Evolutionary conservation across 2,113 vertebrate species (phyloP).

Genomic region (Saguinus imperator): DNA sequence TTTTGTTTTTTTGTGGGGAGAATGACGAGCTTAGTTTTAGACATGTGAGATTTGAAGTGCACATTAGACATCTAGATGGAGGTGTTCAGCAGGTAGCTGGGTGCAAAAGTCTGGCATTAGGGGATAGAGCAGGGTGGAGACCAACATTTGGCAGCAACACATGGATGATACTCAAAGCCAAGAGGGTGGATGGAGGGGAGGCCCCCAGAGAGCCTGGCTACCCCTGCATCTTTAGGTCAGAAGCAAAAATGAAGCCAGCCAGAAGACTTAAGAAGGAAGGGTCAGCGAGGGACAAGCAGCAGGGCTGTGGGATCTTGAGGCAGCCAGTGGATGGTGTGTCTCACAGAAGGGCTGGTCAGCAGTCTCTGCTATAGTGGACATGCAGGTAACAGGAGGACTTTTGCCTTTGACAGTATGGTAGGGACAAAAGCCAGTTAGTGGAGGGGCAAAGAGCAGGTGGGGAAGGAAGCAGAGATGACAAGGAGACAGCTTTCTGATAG

Average conservation of each 20-base stretch:
- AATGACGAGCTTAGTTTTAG: not conserved
- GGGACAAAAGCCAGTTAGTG: not conserved
- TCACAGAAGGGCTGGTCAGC: not conserved
- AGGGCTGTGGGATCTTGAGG: not conserved
- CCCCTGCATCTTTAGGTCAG: not conserved
- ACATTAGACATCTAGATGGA: not conserved
- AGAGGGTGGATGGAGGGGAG: not conserved
- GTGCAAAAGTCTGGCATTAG: not conserved
- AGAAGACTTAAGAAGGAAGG: too few species aligned
- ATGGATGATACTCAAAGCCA: not conserved
- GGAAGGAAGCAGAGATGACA: not conserved
- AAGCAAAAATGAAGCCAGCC: not conserved
- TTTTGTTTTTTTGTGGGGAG: not conserved
- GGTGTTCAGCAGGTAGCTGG: not conserved
- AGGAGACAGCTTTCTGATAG: not conserved
- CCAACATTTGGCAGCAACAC: not conserved
- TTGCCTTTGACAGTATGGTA: not conserved
- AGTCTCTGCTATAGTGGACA: not conserved
- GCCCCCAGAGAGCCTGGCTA: not conserved
- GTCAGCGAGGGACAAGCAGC: not conserved
- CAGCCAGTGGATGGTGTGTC: fast-evolving
- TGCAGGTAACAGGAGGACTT: not conserved
- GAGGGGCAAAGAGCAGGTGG: not conserved
- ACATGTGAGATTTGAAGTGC: not conserved
- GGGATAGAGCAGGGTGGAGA: not conserved